Evolutionary conservation across 2,113 vertebrate genomes (phyloP), one percentile per base, ranked within the genome.

Genomic region (Xiphophorus maculatus): DNA sequence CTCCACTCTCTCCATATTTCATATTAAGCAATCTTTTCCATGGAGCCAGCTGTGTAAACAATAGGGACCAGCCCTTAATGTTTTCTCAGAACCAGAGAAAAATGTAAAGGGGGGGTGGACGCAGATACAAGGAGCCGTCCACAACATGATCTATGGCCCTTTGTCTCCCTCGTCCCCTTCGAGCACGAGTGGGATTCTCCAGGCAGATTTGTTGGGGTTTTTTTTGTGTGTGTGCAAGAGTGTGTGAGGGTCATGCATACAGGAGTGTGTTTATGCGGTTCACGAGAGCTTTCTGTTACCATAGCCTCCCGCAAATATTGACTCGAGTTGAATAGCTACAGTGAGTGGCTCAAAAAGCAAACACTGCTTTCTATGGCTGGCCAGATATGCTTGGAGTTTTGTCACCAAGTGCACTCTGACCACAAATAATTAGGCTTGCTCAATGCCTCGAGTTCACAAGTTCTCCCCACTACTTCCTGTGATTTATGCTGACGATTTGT

Each of bases 21-120:
- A 94, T 90, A 92, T 94, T 90, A 91, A 93, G 92, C 93, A 94
- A 94, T 93, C 91, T 83, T 92, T 93, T 94, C 91, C 91, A 89
- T 71, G 71, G 58, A 83, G 88, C 91, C 92, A 94, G 93, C 94
- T 95, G 94, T 94, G 93, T 94, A 93, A 95, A 95, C 92, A 94
- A 87, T 78, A 73, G 82, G 84, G 82, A 83, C 88, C 79, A 62
- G 80, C 82, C 89, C 82, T 88, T 65, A 73, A 33, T 89, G 85
- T 91, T 91, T 93, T 91, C 87, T 82, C 85, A 83, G 73, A 87
- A 69, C 5, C 48, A 79, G 77, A 88, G 78, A 89, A 88, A 90
- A 86, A 89, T 77, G 73, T 75, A n/a, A 32, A 77, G 30, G 63
- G 25, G 28, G 77, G 28, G 79, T 87, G 90, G 84, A 76, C 66